Conservation (phyloP, 1,140 invertebrate genomes). For the Bombus balteatus region DNA sequence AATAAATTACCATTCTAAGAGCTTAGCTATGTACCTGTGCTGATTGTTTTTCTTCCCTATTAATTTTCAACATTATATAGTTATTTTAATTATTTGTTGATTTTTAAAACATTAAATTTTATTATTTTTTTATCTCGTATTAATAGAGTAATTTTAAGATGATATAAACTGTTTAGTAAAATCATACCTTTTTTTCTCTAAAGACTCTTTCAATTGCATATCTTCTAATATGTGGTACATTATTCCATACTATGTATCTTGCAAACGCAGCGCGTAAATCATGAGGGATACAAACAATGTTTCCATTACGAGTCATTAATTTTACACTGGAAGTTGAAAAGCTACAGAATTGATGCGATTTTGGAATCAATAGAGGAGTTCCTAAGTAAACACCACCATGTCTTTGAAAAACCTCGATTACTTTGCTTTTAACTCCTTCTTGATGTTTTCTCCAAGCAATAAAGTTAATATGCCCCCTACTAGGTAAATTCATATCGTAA, state of each 20-base stretch:
- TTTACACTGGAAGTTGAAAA: conserved; percentile 86
- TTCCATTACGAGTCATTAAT: conserved; percentile 93
- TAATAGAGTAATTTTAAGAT: background rate
- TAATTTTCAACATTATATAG: too few relatives aligned
- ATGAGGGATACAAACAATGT: conserved; percentile 90
- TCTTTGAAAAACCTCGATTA: conserved; percentile 87
- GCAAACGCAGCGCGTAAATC: conserved; percentile 91
- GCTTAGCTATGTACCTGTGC: too few relatives aligned
- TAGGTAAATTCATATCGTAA: conserved; percentile 87
- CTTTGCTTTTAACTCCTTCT: conserved; percentile 78
- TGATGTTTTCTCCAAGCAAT: conserved; percentile 64
- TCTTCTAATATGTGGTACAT: conserved; percentile 90
- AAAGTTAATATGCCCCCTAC: conserved; percentile 72
- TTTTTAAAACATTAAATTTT: background rate
- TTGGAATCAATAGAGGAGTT: conserved; percentile 91
- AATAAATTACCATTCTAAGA: too few relatives aligned
- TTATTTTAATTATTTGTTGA: background rate
- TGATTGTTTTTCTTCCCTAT: too few relatives aligned
- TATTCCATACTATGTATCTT: conserved; percentile 91
- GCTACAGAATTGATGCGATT: conserved; percentile 84
- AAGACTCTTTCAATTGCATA: conserved; percentile 94
- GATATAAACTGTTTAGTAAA: background rate
- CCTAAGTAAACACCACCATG: conserved; percentile 90
- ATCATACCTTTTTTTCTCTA: conserved; percentile 88
- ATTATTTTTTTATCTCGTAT: background rate